Base-by-base conservation (phyloP, 92 coral and sea anemone genomes). In the Actinostola sp. region DNA sequence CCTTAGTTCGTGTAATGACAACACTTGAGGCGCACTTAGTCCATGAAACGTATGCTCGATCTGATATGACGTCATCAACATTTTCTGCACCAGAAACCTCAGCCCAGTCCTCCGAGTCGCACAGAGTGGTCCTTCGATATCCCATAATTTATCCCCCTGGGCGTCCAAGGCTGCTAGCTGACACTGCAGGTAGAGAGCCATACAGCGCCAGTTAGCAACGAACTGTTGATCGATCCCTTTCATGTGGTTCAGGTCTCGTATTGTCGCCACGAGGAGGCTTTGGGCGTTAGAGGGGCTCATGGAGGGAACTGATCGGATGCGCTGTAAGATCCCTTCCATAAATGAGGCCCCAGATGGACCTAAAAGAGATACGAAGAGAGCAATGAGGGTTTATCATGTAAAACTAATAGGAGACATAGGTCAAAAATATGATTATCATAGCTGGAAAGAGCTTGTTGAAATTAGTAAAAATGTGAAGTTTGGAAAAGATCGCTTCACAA, bases 101-200 rank as follows among this genome's bases (percentile, higher is more conserved):
- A 89, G 68, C 26, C 93, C 76, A 2, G 92, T 78, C 17, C 95
- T 96, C 65, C 77, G 97, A 25, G 72, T 84, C 0, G 97, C 83
- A 46, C 99, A 91, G 35, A 95, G 76, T 0, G 92, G 89, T 1
- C 97, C 89, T 42, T 97, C 97, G 0, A 78, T 70, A 75, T 64
- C 54, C 99, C 99, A 95, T 19, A 88, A 78, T 51, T 81, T 84
- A 72, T 88, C 87, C 7, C 76, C 63, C 67, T 95, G 99, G 26
- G 93, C 99, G 66, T 84, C 86, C 30, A 95, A 70, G 31, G 86
- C 64, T 75, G 77, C 49, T 58, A 86, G 84, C 61, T 92, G 97
- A 57, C 92, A 92, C 56, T 82, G 82, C 41, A 95, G 68, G 70
- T 85, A 92, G 46, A 91, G 82, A 2, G 93, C 87, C 49, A 93